phyloP scores from a whole-genome alignment of 1,140 invertebrate genomes.

The Antheraea mylitta region DNA sequence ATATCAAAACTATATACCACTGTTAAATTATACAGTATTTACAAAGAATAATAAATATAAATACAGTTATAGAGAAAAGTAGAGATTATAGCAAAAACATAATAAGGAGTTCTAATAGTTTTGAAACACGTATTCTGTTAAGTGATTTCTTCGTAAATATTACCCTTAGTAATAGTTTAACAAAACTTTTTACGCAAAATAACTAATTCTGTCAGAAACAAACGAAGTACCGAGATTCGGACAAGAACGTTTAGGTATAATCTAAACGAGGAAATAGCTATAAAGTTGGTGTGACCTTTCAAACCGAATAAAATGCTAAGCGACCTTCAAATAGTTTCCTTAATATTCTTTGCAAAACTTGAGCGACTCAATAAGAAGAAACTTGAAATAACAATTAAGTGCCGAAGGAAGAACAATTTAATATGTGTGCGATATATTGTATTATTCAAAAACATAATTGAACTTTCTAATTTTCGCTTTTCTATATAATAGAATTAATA shows the following conservation, averaged over 20 bases:
- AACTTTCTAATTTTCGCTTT: too few relatives aligned
- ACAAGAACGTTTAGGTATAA: background rate
- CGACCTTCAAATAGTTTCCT: conserved; percentile 1
- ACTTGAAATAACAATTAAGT: background rate
- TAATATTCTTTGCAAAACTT: conserved; percentile 7
- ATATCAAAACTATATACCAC: too few relatives aligned
- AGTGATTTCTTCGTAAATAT: background rate
- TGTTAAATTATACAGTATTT: too few relatives aligned
- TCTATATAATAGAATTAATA: too few relatives aligned
- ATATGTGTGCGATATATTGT: background rate
- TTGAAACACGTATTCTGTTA: background rate
- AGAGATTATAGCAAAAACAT: background rate
- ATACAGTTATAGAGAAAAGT: too few relatives aligned
- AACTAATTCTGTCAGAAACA: background rate
- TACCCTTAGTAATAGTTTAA: too few relatives aligned
- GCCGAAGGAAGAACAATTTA: background rate
- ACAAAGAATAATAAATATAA: too few relatives aligned
- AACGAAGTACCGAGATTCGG: background rate
- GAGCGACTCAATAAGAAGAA: background rate
- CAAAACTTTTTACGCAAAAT: too few relatives aligned
- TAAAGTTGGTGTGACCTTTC: conserved; percentile 4
- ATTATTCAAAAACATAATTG: too few relatives aligned
- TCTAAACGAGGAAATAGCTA: conserved; percentile 8
- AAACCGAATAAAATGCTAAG: conserved; percentile 7
- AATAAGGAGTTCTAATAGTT: background rate